These are phyloP conservation scores for Tenrec ecaudatus DNA, from an alignment of 2,113 vertebrate species.

Conservation along the genomic window DNA sequence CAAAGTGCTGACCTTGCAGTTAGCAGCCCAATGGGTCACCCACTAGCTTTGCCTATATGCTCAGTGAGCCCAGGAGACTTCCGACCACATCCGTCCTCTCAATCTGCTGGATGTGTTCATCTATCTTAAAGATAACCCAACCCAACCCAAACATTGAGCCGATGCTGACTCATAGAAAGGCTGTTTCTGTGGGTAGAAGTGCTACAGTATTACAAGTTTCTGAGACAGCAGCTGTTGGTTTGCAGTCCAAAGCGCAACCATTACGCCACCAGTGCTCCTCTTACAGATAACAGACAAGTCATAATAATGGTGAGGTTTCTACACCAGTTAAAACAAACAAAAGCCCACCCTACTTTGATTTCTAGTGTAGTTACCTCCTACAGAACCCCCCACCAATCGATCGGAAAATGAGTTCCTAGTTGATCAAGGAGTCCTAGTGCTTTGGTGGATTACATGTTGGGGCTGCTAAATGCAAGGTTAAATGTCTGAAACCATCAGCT, in stretches of 20 bases:
- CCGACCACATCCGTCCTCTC: not conserved
- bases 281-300: not conserved
- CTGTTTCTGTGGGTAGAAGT: too few relatives aligned
- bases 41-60: not conserved
- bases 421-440: not conserved
- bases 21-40: too few relatives aligned
- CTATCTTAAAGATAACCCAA: not conserved
- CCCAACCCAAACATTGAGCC: too few relatives aligned
- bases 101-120: not conserved
- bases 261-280: too few relatives aligned
- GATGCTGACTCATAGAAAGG: too few relatives aligned
- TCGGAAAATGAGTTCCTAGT: constrained; percentile 6
- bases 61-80: not conserved
- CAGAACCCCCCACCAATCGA: not conserved
- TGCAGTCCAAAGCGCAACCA: too few relatives aligned
- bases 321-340: not conserved
- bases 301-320: not conserved
- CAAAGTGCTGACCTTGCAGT: too few relatives aligned
- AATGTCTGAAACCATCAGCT: too few relatives aligned
- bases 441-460: too few relatives aligned
- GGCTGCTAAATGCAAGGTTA: too few relatives aligned
- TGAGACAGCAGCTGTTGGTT: too few relatives aligned
- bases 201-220: too few relatives aligned
- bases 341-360: not conserved
- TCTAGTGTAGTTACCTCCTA: not conserved